These are phyloP conservation scores for Aeoliscus strigatus DNA, from an alignment of 2,797 vertebrate species.

Conservation along the genomic window DNA sequence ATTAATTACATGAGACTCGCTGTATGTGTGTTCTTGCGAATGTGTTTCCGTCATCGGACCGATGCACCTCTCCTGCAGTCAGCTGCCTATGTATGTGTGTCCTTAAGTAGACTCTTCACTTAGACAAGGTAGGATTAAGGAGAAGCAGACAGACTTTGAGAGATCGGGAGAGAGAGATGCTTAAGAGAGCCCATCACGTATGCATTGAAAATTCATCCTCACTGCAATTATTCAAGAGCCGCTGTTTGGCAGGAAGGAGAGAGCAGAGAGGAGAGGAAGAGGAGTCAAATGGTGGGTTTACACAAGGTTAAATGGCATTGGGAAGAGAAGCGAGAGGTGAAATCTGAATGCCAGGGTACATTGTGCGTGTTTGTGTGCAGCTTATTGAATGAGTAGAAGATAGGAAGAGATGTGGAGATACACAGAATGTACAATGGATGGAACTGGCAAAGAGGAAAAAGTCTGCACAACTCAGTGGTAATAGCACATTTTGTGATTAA, in stretches of 20 bases:
- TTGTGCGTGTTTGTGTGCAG: too few species aligned
- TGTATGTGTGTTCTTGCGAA: constrained; percentile 26
- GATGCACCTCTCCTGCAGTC: too few species aligned
- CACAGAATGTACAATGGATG: too few species aligned
- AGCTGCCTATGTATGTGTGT: constrained; percentile 23
- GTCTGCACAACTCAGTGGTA: too few species aligned
- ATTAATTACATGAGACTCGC: too few species aligned
- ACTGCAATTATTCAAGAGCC: constrained; percentile 79
- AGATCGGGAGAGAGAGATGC: constrained; percentile 44
- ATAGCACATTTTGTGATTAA: too few species aligned
- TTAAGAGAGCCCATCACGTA: constrained; percentile 75
- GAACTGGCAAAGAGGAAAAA: too few species aligned
- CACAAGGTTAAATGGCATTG: constrained; percentile 44
- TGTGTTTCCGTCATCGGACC: too few species aligned
- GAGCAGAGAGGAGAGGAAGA: constrained; percentile 44
- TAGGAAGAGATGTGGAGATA: too few species aligned
- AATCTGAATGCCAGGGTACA: too few species aligned
- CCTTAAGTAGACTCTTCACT: constrained; percentile 57
- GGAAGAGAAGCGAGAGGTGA: constrained; percentile 22
- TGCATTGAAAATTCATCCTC: constrained; percentile 79
- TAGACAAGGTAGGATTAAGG: constrained; percentile 70
- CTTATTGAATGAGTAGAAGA: too few species aligned
- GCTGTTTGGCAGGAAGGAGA: constrained; percentile 59
- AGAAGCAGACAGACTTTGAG: constrained; percentile 65
- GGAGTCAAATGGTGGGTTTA: constrained; percentile 60